A percentile compares a stretch with the other conserved stretches of the same genome.
Conservation (phyloP, 2,113 vertebrate species). For the Rhombomys opimus region DNA sequence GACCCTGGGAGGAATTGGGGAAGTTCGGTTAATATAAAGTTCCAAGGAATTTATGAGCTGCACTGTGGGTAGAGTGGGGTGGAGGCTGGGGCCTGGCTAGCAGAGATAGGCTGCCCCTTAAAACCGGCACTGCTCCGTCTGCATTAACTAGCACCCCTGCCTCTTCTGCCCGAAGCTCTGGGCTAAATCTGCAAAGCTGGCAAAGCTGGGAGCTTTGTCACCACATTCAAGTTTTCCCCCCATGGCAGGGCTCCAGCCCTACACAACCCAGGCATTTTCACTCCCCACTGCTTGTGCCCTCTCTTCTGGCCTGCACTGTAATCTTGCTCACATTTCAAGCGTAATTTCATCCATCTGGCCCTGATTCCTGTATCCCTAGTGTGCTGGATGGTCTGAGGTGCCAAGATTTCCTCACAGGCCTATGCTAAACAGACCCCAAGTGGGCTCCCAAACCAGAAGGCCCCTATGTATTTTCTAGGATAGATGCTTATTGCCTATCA, state of each 20-base stretch:
- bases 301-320: not conserved
- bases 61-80: not conserved
- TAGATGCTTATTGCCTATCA: not conserved
- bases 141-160: not conserved
- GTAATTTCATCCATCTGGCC: conserved; percentile 73
- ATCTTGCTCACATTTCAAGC: conserved; percentile 64
- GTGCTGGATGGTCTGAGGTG: not conserved
- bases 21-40: not conserved
- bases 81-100: not conserved
- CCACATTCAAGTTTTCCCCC: not conserved
- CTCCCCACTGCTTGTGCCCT: not conserved
- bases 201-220: not conserved
- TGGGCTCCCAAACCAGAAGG: not conserved
- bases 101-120: not conserved
- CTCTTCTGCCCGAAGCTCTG: not conserved
- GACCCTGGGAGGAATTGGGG: not conserved
- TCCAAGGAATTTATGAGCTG: not conserved
- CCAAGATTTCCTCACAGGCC: conserved; percentile 33
- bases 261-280: not conserved
- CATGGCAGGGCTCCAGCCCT: not conserved
- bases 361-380: conserved; percentile 38
- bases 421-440: conserved; percentile 34
- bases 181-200: not conserved
- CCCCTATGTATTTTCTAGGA: not conserved
- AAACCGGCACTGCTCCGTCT: not conserved